Evolutionary conservation across 2,888 invertebrate species (phyloP).

Genomic region (Strigamia maritima): DNA sequence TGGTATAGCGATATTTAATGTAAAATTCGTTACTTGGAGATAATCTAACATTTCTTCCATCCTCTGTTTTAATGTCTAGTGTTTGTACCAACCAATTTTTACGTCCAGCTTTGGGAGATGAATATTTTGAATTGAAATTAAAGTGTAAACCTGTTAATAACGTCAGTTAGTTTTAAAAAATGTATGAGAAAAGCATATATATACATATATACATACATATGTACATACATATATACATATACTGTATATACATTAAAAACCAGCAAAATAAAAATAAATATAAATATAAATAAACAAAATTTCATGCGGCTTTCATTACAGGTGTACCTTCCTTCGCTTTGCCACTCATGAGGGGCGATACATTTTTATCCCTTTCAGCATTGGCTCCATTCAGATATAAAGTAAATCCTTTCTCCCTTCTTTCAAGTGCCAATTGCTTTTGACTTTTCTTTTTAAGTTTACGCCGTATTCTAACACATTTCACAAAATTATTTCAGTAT

Average conservation of each 20-base stretch:
- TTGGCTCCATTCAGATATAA: slow-evolving; percentile 38
- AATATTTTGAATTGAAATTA: not conserved
- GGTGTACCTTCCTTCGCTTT: slow-evolving; percentile 19
- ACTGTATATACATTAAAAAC: too few species aligned
- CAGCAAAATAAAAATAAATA: not conserved
- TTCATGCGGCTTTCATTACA: not conserved
- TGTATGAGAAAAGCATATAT: not conserved
- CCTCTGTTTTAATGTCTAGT: slow-evolving; percentile 17
- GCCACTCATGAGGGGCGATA: not conserved
- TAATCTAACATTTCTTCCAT: not conserved
- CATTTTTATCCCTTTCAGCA: slow-evolving; percentile 28
- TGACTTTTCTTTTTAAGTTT: slow-evolving; percentile 30
- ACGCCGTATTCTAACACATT: slow-evolving; percentile 1
- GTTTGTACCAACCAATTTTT: slow-evolving; percentile 21
- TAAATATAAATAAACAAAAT: not conserved
- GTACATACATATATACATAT: not conserved
- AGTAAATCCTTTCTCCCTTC: slow-evolving; percentile 34
- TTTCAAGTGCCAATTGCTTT: slow-evolving; percentile 36
- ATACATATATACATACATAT: not conserved
- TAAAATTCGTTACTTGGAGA: not conserved
- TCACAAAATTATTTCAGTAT: not conserved
- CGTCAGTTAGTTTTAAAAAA: not conserved
- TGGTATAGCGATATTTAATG: too few species aligned
- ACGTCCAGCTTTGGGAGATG: not conserved
- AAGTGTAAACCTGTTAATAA: not conserved